Evolutionary conservation across 2,888 invertebrate genomes (phyloP).

Genomic region (Fissipunctia ypsillon): DNA sequence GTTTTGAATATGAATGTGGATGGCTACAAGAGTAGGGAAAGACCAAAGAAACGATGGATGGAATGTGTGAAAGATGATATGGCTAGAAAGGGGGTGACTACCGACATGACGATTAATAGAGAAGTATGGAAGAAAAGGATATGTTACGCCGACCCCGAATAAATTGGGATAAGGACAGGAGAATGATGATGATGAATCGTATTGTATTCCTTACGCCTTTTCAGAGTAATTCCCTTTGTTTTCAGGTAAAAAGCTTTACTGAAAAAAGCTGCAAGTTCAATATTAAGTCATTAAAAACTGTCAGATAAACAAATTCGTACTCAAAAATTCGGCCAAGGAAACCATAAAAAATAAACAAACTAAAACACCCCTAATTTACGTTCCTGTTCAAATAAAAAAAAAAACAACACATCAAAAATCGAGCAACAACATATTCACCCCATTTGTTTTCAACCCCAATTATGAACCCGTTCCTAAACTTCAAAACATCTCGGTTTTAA

Average conservation of each 20-base stretch:
- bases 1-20: no score
- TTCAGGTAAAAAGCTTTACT: background rate
- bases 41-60: no score
- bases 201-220: background rate
- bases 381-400: slow-evolving; percentile 14
- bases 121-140: no score
- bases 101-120: no score
- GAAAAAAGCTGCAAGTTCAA: background rate
- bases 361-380: background rate
- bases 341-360: background rate
- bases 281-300: background rate
- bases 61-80: no score
- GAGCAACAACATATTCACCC: slow-evolving; percentile 14
- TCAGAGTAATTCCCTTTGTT: background rate
- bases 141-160: no score
- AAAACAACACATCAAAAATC: slow-evolving; percentile 23
- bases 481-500: slow-evolving; percentile 45
- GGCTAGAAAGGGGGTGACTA: no score
- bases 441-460: slow-evolving; percentile 23
- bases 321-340: no score
- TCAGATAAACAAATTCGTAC: background rate
- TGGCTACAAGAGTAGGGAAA: no score
- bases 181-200: no score
- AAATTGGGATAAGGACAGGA: no score
- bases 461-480: slow-evolving; percentile 20